Evolutionary conservation across 2,113 vertebrate species (phyloP).

Genomic region (Barbus barbus): DNA sequence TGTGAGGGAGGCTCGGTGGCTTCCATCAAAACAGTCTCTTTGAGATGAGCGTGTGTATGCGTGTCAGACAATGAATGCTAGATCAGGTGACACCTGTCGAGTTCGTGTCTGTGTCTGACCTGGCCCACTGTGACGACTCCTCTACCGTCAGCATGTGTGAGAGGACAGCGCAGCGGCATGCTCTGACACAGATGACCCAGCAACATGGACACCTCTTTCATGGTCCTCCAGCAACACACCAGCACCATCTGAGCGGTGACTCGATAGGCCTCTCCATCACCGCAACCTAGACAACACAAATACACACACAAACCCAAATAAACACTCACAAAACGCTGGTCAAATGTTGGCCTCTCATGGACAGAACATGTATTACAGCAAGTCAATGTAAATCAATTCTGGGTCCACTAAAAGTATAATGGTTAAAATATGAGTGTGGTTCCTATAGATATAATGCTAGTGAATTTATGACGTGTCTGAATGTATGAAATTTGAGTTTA

Average conservation of each 20-base stretch:
- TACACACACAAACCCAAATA: not conserved
- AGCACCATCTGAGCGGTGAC: conserved; percentile 96
- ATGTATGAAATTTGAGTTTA: not conserved
- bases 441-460: not conserved
- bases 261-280: conserved; percentile 73
- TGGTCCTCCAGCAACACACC: conserved; percentile 96
- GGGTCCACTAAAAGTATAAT: not conserved
- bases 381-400: not conserved
- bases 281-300: conserved; percentile 57
- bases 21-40: not conserved
- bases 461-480: not conserved
- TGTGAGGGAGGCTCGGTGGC: not conserved
- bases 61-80: not conserved
- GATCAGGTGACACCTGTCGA: conserved; percentile 1
- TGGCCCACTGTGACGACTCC: conserved; percentile 84
- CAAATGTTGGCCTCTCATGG: conserved; percentile 66
- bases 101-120: conserved; percentile 70
- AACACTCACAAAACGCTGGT: not conserved
- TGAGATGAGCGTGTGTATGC: not conserved
- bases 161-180: conserved; percentile 71
- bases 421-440: not conserved
- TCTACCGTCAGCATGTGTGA: conserved; percentile 50
- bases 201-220: conserved; percentile 95
- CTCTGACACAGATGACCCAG: conserved; percentile 88
- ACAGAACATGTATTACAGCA: conserved; percentile 68